Conservation (phyloP, 2,797 vertebrate species). For the Cheirogaleus major region DNA sequence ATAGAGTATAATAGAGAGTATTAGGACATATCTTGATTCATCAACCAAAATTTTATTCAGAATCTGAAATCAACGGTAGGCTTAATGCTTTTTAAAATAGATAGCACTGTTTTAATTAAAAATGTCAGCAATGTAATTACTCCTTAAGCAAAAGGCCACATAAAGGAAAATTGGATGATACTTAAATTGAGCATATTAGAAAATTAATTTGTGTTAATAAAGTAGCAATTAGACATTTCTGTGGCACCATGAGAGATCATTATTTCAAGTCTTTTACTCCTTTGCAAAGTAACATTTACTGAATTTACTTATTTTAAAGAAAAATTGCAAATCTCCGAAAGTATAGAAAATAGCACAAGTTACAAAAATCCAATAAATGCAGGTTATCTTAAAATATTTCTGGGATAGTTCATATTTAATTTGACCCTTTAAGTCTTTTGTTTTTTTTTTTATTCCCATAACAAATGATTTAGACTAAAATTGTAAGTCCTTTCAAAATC, state of each 20-base stretch:
- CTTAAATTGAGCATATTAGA: slow-evolving; percentile 80
- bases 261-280: slow-evolving; percentile 52
- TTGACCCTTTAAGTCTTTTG: not conserved
- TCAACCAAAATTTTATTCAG: slow-evolving; percentile 69
- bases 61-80: slow-evolving; percentile 76
- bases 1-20: not conserved
- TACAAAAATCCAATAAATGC: slow-evolving; percentile 4
- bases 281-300: not conserved
- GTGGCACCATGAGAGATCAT: slow-evolving; percentile 61
- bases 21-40: slow-evolving; percentile 46
- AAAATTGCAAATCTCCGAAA: not conserved
- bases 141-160: slow-evolving; percentile 79
- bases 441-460: not conserved
- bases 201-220: slow-evolving; percentile 83
- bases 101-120: slow-evolving; percentile 84
- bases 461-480: not conserved
- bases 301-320: slow-evolving; percentile 30
- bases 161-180: slow-evolving; percentile 83
- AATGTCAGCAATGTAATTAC: slow-evolving; percentile 80
- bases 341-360: not conserved
- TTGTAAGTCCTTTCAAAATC: not conserved
- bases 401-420: not conserved
- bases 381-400: not conserved
- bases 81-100: slow-evolving; percentile 79
- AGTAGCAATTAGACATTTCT: slow-evolving; percentile 76